These are phyloP conservation scores for Benitochromis conjunctus DNA, from an alignment of 2,113 vertebrate species.

Conservation along the genomic window DNA sequence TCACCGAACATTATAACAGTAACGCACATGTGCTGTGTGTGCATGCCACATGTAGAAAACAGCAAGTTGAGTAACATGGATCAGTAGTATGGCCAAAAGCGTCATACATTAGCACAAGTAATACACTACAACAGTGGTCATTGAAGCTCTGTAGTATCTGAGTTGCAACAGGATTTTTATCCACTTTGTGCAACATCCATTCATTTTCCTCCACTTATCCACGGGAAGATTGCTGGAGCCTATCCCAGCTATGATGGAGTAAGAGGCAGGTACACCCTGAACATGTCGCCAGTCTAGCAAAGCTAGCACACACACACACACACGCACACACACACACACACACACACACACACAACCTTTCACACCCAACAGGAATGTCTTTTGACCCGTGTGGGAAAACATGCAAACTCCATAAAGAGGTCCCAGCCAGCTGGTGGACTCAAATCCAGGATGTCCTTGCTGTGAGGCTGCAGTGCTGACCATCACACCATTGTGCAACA, in stretches of 20 bases:
- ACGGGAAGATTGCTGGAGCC: not conserved
- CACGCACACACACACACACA: not conserved
- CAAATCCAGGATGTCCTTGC: not conserved
- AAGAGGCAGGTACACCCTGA: not conserved
- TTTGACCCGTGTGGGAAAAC: not conserved
- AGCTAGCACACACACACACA: not conserved
- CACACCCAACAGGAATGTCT: not conserved
- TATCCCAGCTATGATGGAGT: not conserved
- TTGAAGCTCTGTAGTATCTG: not conserved
- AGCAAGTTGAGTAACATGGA: not conserved
- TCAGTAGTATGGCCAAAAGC: not conserved
- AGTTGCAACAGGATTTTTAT: not conserved
- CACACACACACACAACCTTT: not conserved
- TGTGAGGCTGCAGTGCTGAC: not conserved
- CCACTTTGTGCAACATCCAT: not conserved
- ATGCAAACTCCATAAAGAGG: not conserved
- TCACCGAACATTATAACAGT: slow-evolving; percentile 22
- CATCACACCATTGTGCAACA: not conserved
- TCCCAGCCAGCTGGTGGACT: not conserved
- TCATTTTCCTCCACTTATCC: not conserved
- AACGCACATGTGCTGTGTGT: slow-evolving; percentile 7
- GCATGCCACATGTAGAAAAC: slow-evolving; percentile 7
- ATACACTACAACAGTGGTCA: not conserved
- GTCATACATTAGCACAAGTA: not conserved
- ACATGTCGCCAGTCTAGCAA: not conserved